These are phyloP conservation scores for Poliocrania exsul DNA, from an alignment of 2,797 vertebrate genomes.

Conservation along the genomic window DNA sequence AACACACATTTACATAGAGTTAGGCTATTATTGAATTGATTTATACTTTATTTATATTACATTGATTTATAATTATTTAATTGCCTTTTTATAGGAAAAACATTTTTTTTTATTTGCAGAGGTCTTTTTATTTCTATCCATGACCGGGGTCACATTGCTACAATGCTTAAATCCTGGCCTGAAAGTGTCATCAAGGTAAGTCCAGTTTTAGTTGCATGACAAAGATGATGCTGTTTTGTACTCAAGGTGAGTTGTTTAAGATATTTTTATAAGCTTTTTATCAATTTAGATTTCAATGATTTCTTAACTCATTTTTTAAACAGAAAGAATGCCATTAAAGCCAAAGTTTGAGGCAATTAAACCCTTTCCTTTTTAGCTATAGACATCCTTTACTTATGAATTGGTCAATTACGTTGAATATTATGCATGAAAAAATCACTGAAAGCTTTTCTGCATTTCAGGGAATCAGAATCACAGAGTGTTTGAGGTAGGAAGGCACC, in stretches of 20 bases:
- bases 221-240: not conserved
- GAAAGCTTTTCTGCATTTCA: not conserved
- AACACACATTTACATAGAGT: not conserved
- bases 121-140: constrained; percentile 96
- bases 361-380: not conserved
- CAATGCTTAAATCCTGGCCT: constrained; percentile 92
- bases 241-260: not conserved
- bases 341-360: not conserved
- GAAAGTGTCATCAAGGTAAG: constrained; percentile 88
- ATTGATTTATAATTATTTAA: not conserved
- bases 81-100: not conserved
- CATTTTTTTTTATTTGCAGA: constrained; percentile 70
- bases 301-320: not conserved
- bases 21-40: not conserved
- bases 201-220: not conserved
- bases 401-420: not conserved
- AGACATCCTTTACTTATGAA: not conserved
- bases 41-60: not conserved
- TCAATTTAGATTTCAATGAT: not conserved
- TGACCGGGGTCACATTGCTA: constrained; percentile 89
- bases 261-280: not conserved
- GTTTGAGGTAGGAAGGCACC: not conserved
- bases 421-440: not conserved
- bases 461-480: not conserved
- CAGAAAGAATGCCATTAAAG: not conserved